Percentiles rank a stretch among this genome's conserved stretches.
phyloP scores from a whole-genome alignment of 2,797 vertebrate genomes.

The Crax fasciolata region DNA sequence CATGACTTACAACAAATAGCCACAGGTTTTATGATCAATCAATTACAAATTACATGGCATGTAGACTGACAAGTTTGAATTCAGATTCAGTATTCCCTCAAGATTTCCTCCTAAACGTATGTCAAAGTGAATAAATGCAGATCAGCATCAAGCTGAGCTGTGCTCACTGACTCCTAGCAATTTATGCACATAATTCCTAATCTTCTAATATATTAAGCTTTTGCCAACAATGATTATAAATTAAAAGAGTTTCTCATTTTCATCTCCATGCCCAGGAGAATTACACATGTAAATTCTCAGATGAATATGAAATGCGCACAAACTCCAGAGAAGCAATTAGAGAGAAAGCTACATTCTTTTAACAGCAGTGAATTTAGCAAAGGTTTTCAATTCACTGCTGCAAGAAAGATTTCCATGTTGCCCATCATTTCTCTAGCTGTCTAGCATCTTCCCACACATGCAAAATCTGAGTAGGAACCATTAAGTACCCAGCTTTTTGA shows the following conservation, averaged over 20 bases:
- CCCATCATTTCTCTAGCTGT: background rate
- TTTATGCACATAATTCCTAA: slow-evolving; percentile 47
- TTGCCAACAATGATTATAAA: slow-evolving; percentile 61
- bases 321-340: background rate
- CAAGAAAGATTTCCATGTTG: background rate
- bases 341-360: background rate
- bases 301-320: background rate
- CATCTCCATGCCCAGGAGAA: background rate
- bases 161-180: background rate
- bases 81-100: slow-evolving; percentile 25
- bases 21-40: slow-evolving; percentile 42
- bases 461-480: background rate
- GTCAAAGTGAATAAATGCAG: slow-evolving; percentile 28
- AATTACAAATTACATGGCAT: slow-evolving; percentile 37
- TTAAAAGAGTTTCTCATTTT: slow-evolving; percentile 59
- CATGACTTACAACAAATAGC: background rate
- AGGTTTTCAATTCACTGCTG: background rate
- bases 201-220: slow-evolving; percentile 54
- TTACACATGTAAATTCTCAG: background rate
- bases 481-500: background rate
- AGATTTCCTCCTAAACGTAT: slow-evolving; percentile 42
- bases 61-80: slow-evolving; percentile 35
- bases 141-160: slow-evolving; percentile 46
- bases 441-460: background rate
- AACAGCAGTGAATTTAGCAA: background rate